Evolutionary conservation across 2,797 vertebrate genomes (phyloP).

Genomic region (Cynodonichthys magdalenae): DNA sequence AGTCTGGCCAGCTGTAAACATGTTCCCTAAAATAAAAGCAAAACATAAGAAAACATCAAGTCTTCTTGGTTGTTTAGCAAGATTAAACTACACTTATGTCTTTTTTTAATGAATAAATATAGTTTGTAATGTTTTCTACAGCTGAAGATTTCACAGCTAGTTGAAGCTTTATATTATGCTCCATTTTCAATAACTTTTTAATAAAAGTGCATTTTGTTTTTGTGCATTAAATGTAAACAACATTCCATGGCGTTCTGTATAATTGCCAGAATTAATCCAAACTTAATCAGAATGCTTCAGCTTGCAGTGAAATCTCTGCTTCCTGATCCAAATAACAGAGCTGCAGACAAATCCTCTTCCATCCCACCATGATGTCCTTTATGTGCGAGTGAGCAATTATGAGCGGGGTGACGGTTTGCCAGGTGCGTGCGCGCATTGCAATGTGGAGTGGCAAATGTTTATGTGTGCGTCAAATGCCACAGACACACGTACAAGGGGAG

Average conservation of each 20-base stretch:
- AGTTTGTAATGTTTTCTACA: too few relatives aligned
- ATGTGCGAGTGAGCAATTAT: constrained; percentile 32
- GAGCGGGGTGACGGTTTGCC: constrained; percentile 28
- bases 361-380: constrained; percentile 44
- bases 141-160: too few relatives aligned
- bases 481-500: constrained; percentile 18
- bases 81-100: too few relatives aligned
- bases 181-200: neutral
- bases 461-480: constrained; percentile 11
- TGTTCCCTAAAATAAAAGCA: constrained; percentile 33
- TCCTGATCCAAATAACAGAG: constrained; percentile 48
- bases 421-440: constrained; percentile 31
- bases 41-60: neutral
- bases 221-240: constrained; percentile 20
- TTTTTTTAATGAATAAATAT: too few relatives aligned
- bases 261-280: constrained; percentile 36
- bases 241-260: constrained; percentile 12
- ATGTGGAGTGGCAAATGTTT: constrained; percentile 18
- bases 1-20: constrained; percentile 39
- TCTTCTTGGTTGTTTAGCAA: neutral
- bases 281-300: constrained; percentile 58
- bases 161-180: too few relatives aligned
- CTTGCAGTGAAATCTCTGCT: constrained; percentile 45
- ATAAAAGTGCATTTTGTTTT: constrained; percentile 15
- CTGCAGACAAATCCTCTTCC: constrained; percentile 59